Conservation (phyloP, 2,113 vertebrate species). For the Rhinolophus sinicus region DNA sequence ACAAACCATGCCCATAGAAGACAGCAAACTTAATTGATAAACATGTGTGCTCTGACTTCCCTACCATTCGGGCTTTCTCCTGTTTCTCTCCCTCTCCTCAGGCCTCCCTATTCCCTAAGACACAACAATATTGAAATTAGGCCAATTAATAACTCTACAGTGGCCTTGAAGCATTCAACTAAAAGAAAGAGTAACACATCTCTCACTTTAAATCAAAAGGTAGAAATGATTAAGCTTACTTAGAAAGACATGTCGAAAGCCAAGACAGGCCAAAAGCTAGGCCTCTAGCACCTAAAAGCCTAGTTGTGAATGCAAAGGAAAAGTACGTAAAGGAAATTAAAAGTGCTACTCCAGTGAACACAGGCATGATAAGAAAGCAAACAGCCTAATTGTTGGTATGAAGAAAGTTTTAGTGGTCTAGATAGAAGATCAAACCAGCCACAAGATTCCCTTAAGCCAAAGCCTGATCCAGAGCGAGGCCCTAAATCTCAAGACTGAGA, state of each 20-base stretch:
- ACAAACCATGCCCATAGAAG: background rate
- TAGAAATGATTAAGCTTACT: background rate
- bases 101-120: background rate
- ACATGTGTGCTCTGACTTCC: background rate
- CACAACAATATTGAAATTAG: background rate
- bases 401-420: background rate
- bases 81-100: background rate
- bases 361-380: background rate
- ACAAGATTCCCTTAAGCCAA: background rate
- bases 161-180: background rate
- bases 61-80: background rate
- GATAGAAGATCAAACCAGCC: background rate
- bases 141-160: background rate
- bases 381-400: background rate
- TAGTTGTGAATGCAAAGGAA: background rate
- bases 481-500: background rate
- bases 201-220: background rate
- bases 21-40: no score
- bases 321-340: background rate
- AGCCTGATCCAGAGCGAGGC: background rate
- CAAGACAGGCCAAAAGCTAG: background rate
- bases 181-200: background rate
- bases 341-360: background rate
- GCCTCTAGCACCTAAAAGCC: background rate
- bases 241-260: background rate